Evolutionary conservation across 2,113 vertebrate genomes (phyloP).

Genomic region (Peromyscus maniculatus): DNA sequence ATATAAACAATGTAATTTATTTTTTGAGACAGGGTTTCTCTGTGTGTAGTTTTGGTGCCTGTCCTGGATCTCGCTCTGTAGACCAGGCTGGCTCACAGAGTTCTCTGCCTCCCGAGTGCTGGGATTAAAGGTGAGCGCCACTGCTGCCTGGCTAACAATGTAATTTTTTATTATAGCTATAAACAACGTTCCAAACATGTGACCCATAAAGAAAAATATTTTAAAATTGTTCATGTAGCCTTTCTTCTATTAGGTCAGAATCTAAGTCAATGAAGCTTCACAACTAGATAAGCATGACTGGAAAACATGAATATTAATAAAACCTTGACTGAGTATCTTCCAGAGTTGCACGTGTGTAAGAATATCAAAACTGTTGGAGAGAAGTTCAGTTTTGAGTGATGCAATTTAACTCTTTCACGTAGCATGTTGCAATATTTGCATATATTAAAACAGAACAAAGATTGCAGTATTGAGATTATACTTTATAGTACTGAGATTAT

Average conservation of each 20-base stretch:
- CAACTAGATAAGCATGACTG: background rate
- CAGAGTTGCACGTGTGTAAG: background rate
- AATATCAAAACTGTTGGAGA: background rate
- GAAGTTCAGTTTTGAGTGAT: slow-evolving; percentile 13
- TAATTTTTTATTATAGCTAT: background rate
- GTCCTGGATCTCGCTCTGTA: too few relatives aligned
- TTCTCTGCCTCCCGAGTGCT: too few relatives aligned
- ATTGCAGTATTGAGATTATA: slow-evolving; percentile 55
- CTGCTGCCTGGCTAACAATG: too few relatives aligned
- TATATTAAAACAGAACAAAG: slow-evolving; percentile 39
- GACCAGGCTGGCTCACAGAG: too few relatives aligned
- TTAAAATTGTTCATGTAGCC: background rate
- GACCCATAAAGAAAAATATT: background rate
- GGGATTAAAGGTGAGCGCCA: too few relatives aligned
- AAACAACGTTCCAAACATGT: background rate
- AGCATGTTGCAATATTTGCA: background rate
- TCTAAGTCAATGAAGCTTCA: slow-evolving; percentile 12
- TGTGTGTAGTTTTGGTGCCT: too few relatives aligned
- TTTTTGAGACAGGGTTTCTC: too few relatives aligned
- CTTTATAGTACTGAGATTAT: slow-evolving; percentile 61
- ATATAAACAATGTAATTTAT: background rate
- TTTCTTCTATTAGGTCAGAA: background rate
- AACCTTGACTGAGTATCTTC: background rate
- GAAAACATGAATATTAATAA: background rate
- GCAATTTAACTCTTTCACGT: background rate